phyloP scores from a whole-genome alignment of 2,888 invertebrate species.

The Mythimna impura region DNA sequence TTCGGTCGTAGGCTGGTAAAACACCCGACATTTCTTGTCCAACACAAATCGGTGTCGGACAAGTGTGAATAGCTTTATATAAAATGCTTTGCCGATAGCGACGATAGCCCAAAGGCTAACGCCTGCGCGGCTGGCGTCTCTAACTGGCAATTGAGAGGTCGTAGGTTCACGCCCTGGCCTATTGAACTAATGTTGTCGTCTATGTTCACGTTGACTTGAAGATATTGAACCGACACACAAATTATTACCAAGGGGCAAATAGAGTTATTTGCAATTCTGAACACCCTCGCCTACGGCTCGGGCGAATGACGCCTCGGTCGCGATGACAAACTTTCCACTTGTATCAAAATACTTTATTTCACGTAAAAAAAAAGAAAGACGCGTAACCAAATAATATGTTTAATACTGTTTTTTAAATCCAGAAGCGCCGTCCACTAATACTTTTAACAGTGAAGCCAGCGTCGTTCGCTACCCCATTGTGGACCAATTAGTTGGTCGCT shows the following conservation, averaged over 20 bases:
- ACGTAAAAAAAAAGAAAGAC: too few species aligned
- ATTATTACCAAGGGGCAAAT: not conserved
- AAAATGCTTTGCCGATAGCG: too few species aligned
- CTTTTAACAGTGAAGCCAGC: constrained; percentile 53
- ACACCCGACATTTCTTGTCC: too few species aligned
- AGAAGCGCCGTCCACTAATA: constrained; percentile 34
- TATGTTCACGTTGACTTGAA: constrained; percentile 2
- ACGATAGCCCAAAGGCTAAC: constrained; percentile 10
- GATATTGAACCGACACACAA: constrained; percentile 1
- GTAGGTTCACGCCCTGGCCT: constrained; percentile 15
- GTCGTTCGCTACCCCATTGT: constrained; percentile 67
- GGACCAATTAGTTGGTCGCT: constrained; percentile 71
- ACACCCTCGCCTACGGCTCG: too few species aligned
- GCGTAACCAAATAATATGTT: constrained; percentile 1
- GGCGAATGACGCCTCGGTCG: too few species aligned
- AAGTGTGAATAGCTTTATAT: too few species aligned
- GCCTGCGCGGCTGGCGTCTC: too few species aligned
- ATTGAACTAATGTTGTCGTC: constrained; percentile 24
- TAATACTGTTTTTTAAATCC: constrained; percentile 33
- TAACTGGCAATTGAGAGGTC: constrained; percentile 11
- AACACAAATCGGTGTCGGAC: too few species aligned
- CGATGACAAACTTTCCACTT: too few species aligned
- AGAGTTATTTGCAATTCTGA: not conserved
- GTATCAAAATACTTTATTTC: not conserved
- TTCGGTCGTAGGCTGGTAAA: too few species aligned